These are phyloP conservation scores for Drosophila mimetica DNA, from an alignment of 2,888 invertebrate species.

Conservation along the genomic window DNA sequence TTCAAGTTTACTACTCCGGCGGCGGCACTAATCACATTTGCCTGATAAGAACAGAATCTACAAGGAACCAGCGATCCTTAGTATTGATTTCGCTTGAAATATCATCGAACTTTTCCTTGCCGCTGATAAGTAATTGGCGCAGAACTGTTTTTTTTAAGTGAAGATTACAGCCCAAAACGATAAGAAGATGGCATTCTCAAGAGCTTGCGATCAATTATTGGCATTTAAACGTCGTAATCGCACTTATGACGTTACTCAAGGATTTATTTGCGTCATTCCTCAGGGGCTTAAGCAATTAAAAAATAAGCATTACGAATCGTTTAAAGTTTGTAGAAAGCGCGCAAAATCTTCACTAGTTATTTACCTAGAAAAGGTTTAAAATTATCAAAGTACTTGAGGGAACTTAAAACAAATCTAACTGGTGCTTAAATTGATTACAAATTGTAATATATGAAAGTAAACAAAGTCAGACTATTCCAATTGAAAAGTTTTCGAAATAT, in stretches of 20 bases:
- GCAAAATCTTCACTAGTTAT: not conserved
- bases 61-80: conserved; percentile 24
- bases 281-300: not conserved
- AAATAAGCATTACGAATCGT: conserved; percentile 1
- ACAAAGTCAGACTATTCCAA: too few relatives aligned
- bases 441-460: not conserved
- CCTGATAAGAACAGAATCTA: conserved; percentile 15
- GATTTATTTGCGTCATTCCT: conserved; percentile 2
- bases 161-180: not conserved
- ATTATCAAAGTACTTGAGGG: not conserved
- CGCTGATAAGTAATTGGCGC: conserved; percentile 13
- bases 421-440: too few relatives aligned
- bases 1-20: conserved; percentile 35
- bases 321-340: not conserved
- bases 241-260: conserved; percentile 18
- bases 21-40: conserved; percentile 25
- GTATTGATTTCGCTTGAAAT: conserved; percentile 28
- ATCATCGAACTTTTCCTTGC: conserved; percentile 1
- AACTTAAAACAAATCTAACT: too few relatives aligned
- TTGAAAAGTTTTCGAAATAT: too few relatives aligned
- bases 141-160: not conserved
- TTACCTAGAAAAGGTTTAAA: not conserved
- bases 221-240: conserved; percentile 3
- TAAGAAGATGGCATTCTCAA: conserved; percentile 13
- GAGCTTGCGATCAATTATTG: conserved; percentile 8